These are phyloP conservation scores for Eutolmus rufibarbis DNA, from an alignment of 2,888 invertebrate species.

Conservation along the genomic window DNA sequence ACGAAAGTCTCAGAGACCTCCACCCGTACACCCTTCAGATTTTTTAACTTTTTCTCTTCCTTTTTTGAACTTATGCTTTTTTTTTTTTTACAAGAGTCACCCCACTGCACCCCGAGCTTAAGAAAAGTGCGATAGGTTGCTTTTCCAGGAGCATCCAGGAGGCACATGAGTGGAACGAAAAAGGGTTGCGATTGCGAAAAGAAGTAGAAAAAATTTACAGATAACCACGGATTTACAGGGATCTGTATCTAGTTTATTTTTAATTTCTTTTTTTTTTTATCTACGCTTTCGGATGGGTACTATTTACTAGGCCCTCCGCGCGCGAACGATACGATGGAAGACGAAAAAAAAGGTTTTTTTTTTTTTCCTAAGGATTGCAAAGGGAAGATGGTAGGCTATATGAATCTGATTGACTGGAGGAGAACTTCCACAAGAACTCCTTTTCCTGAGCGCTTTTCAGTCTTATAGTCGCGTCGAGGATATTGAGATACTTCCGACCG, in stretches of 20 bases:
- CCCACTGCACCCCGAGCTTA: not conserved
- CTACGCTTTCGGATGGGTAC: not conserved
- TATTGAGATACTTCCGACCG: slow-evolving; percentile 23
- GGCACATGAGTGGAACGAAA: slow-evolving; percentile 9
- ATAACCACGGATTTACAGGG: slow-evolving; percentile 11
- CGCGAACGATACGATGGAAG: not conserved
- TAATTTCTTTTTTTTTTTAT: not conserved
- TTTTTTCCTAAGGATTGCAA: not conserved
- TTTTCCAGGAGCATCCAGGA: not conserved
- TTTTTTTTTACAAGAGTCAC: not conserved
- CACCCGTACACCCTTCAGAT: not conserved
- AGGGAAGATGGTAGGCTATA: not conserved
- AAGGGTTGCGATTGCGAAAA: slow-evolving; percentile 23
- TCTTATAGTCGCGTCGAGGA: slow-evolving; percentile 5
- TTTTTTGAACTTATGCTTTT: not conserved
- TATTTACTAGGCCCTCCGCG: not conserved
- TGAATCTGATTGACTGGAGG: slow-evolving; percentile 32
- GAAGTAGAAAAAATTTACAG: slow-evolving; percentile 1
- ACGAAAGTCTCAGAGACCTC: slow-evolving; percentile 37
- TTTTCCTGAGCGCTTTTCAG: slow-evolving; percentile 21
- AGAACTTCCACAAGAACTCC: slow-evolving; percentile 23
- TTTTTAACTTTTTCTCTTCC: not conserved
- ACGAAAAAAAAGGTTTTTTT: not conserved
- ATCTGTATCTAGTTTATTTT: not conserved
- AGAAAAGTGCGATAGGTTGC: slow-evolving; percentile 17